phyloP scores from a whole-genome alignment of 92 coral and sea anemone genomes.

The Diadumene lineata region DNA sequence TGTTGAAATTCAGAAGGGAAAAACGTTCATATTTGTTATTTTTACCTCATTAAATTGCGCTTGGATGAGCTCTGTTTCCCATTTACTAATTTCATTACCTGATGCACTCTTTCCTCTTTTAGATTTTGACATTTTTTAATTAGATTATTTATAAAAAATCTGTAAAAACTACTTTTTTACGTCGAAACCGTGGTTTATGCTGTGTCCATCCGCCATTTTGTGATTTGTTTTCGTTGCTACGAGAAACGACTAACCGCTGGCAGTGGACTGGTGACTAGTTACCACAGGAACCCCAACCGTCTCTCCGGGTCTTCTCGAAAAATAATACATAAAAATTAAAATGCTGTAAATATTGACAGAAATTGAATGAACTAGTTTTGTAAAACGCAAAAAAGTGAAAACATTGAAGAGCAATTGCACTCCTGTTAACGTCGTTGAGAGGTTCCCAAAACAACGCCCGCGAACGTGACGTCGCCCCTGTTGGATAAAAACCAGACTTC shows the following conservation, averaged over 20 bases:
- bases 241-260: conserved; percentile 38
- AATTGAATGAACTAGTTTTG: no score
- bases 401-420: no score
- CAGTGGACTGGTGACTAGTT: conserved; percentile 18
- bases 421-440: no score
- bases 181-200: neutral
- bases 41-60: conserved; percentile 90
- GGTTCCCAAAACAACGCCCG: no score
- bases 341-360: no score
- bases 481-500: no score
- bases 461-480: no score
- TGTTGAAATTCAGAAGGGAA: neutral
- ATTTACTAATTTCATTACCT: conserved; percentile 83
- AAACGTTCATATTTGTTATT: neutral
- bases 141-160: neutral
- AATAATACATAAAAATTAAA: no score
- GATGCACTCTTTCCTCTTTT: conserved; percentile 98
- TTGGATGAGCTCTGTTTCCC: conserved; percentile 90
- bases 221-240: conserved; percentile 93
- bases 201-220: conserved; percentile 89
- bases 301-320: no score
- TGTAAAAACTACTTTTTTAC: neutral
- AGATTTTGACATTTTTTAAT: conserved; percentile 79
- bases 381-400: no score
- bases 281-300: neutral